Evolutionary conservation across 2,888 invertebrate genomes (phyloP), one percentile per base, ranked within the genome.

Genomic region (Drosophila algonquin): DNA sequence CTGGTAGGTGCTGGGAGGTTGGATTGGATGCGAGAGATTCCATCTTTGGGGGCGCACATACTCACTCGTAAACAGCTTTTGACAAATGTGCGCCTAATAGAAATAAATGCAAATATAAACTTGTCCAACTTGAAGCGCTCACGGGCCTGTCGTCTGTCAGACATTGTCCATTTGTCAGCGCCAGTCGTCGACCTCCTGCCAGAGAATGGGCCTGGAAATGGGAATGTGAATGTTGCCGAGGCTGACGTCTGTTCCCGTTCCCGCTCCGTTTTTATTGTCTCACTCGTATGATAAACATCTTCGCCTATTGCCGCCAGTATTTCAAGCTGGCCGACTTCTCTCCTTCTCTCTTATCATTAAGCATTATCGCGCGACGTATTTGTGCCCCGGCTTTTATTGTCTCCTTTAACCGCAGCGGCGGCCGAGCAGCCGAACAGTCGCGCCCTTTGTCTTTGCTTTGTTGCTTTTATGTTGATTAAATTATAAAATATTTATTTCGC

Each of bases 391-490:
- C 70, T 89, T 88, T 89, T 87, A 84, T 85, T 87, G 89, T 77
- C 48, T 69, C 61, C 77, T 58, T 62, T 86, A 87, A 78, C 85
- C 88, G 69, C 85, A 79, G 71, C 75, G 84, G 80, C 80, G 80
- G 72, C 63, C 12, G 30, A 27, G 27, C 18, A 21, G 21, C 21
- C 3, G 6, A 8, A 48, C 30, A 30, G 56, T 51, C 45, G 51
- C 55, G 45, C 54, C 68, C 68, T 72, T 63, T 86, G 75, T 63
- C 78, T 63, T 65, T 70, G 70, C 76, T 74, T 80, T 85, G 79
- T 89, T 89, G 89, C 90, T 89, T 86, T 86, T 86, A 86, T 86
- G 90, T 87, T 86, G 85, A 86, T 86, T 86, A 90, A 86, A 86
- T 86, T 86, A 86, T 86, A 89, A 86, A 86, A 89, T 86, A 86